Evolutionary conservation across 2,797 vertebrate genomes (phyloP).

Genomic region (Rhodeus uyekii): DNA sequence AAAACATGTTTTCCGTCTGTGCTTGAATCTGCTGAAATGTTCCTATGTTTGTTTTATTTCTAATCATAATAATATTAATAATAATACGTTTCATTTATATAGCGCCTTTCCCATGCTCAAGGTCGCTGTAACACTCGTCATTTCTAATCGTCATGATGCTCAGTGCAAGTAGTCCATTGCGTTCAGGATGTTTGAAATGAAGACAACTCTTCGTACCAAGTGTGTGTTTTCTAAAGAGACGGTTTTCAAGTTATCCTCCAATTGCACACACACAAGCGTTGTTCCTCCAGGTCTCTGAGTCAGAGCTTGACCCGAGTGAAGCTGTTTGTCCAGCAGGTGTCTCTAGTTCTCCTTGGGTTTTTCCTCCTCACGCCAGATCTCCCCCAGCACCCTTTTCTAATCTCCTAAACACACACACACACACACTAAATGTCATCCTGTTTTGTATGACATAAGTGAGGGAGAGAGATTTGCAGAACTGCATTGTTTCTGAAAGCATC

Average conservation of each 20-base stretch:
- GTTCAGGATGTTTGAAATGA: background rate
- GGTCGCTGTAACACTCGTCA: no score
- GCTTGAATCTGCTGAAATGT: no score
- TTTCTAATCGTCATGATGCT: no score
- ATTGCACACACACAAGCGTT: no score
- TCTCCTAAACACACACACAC: background rate
- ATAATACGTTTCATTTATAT: no score
- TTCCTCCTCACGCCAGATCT: background rate
- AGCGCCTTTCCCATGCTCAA: no score
- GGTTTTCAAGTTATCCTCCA: no score
- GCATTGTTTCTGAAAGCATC: slow-evolving; percentile 55
- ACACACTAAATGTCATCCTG: slow-evolving; percentile 19
- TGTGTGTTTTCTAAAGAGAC: background rate
- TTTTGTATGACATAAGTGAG: slow-evolving; percentile 32
- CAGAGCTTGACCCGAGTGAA: slow-evolving; percentile 25
- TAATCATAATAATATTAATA: no score
- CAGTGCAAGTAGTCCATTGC: no score
- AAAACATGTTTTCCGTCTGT: no score
- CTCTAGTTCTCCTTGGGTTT: slow-evolving; percentile 50
- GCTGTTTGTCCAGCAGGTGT: slow-evolving; percentile 72
- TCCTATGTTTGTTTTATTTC: no score
- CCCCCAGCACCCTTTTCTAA: slow-evolving; percentile 27
- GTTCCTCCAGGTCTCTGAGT: background rate
- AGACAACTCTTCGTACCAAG: background rate
- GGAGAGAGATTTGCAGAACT: slow-evolving; percentile 17